These are phyloP conservation scores for Arrhopalites spinosus DNA, from an alignment of 2,888 invertebrate genomes.

Conservation along the genomic window DNA sequence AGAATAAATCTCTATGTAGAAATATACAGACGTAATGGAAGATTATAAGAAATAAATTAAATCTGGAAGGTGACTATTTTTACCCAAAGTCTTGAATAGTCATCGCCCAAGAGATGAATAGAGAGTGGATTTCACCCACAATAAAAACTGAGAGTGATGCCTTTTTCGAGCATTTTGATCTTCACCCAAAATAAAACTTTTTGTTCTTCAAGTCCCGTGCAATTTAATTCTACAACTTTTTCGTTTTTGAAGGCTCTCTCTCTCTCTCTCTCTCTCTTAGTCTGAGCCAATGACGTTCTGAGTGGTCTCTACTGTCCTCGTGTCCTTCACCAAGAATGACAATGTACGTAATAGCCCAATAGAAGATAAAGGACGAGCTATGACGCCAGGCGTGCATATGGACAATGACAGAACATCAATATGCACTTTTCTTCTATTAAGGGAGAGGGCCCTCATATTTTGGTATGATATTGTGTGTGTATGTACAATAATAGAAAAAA, in stretches of 20 bases:
- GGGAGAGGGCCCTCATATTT: not conserved
- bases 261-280: not conserved
- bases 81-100: not conserved
- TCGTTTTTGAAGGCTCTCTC: not conserved
- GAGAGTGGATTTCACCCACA: too few relatives aligned
- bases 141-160: too few relatives aligned
- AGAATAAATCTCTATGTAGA: too few relatives aligned
- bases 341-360: not conserved
- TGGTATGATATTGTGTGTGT: too few relatives aligned
- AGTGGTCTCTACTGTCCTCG: conserved; percentile 10
- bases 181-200: too few relatives aligned
- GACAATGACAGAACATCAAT: conserved; percentile 28
- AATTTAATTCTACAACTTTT: not conserved
- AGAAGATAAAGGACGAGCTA: conserved; percentile 6
- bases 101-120: not conserved
- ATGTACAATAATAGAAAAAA: too few relatives aligned
- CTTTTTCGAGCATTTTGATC: too few relatives aligned
- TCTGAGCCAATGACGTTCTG: not conserved
- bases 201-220: not conserved
- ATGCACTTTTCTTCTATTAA: conserved; percentile 20
- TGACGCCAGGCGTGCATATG: conserved; percentile 1
- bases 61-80: not conserved
- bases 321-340: conserved; percentile 17
- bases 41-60: too few relatives aligned
- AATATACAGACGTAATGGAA: too few relatives aligned